Evolutionary conservation across 2,797 vertebrate species (phyloP).

Genomic region (Amazona ochrocephala): DNA sequence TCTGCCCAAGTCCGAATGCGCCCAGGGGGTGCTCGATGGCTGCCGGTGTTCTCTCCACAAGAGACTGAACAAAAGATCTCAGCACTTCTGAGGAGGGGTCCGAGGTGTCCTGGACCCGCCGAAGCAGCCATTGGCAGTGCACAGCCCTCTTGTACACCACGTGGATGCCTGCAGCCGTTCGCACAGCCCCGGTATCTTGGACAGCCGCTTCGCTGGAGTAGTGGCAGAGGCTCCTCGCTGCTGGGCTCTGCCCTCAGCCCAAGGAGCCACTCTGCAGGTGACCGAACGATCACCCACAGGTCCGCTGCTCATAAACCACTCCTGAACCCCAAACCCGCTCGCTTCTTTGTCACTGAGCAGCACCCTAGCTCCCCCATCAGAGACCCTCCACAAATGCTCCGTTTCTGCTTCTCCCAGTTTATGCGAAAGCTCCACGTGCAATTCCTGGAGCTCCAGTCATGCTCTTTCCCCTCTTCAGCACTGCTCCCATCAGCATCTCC

Average conservation of each 20-base stretch:
- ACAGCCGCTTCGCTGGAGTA: neutral
- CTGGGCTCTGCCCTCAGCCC: neutral
- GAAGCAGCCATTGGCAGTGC: no score
- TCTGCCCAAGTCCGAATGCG: fast-evolving
- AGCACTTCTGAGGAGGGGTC: neutral
- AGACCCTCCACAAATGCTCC: neutral
- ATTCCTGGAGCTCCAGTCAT: neutral
- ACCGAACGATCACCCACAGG: neutral
- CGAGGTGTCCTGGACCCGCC: neutral
- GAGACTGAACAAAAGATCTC: neutral
- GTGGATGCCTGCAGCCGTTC: neutral
- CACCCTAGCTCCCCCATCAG: neutral
- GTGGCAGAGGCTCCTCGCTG: neutral
- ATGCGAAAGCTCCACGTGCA: neutral
- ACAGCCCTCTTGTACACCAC: neutral
- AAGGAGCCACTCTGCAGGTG: neutral
- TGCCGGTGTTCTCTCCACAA: neutral
- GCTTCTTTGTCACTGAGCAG: neutral
- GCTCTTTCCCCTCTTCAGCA: neutral
- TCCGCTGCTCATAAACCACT: neutral
- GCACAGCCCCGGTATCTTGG: neutral
- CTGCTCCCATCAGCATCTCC: neutral
- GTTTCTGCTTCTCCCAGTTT: neutral
- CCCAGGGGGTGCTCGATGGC: neutral
- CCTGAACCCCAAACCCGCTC: neutral